Evolutionary conservation across 2,797 vertebrate genomes (phyloP).

Genomic region (Bovichtus diacanthus): DNA sequence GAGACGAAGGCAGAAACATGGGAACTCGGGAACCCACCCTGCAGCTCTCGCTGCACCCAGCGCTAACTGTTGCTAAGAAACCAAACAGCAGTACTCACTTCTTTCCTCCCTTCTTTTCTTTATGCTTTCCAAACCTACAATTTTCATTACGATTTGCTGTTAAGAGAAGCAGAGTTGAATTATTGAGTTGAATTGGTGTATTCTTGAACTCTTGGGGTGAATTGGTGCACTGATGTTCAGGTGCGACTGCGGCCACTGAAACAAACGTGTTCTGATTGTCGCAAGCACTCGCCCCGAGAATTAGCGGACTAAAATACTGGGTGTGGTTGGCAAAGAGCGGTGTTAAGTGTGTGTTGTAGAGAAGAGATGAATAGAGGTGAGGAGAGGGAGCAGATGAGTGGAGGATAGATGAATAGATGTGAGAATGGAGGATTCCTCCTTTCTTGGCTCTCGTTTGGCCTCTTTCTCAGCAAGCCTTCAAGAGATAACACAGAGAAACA

Average conservation of each 20-base stretch:
- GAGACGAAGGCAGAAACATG: conserved; percentile 78
- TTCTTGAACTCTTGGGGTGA: conserved; percentile 44
- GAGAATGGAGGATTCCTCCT: neutral
- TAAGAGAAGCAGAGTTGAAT: conserved; percentile 38
- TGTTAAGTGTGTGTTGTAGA: conserved; percentile 11
- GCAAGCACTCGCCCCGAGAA: conserved; percentile 24
- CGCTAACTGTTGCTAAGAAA: conserved; percentile 80
- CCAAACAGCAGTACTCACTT: conserved; percentile 70
- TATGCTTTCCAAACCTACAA: conserved; percentile 63
- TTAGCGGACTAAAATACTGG: conserved; percentile 36
- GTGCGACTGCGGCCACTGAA: neutral
- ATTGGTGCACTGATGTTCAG: conserved; percentile 33
- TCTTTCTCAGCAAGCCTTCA: neutral
- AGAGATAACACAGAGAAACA: conserved; percentile 5
- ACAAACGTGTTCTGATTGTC: conserved; percentile 58
- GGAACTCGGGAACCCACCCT: conserved; percentile 77
- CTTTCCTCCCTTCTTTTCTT: conserved; percentile 31
- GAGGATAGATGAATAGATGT: neutral
- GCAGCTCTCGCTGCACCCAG: conserved; percentile 71
- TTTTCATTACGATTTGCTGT: conserved; percentile 68
- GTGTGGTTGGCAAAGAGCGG: conserved; percentile 17
- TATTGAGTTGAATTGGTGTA: conserved; percentile 36
- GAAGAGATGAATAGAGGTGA: conserved; percentile 24
- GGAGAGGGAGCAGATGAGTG: neutral
- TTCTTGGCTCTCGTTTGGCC: neutral